Base-by-base conservation (phyloP, 2,888 invertebrate species). In the Isoperla grammatica region DNA sequence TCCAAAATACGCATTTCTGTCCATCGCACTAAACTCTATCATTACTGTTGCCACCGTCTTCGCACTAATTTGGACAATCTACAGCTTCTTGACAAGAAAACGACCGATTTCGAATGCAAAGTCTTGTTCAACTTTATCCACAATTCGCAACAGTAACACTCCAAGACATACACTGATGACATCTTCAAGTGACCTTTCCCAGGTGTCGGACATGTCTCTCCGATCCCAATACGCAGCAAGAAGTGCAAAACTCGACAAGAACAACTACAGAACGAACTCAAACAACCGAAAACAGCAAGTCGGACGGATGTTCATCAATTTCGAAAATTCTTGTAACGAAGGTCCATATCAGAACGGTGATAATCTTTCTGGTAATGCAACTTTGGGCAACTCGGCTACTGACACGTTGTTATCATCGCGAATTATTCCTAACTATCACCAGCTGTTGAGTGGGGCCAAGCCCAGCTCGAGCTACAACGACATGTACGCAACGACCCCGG, bases 21-120 rank as follows among this genome's bases (percentile, higher is more conserved):
- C 79, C 57, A 70, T 80, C 50, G 75, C 76, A 11, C 70, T 82
- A 58, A 79, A 81, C 70, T 72, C 77, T 5, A 71, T 79, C 58
- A 70, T 82, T 11, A 75, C 77, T 46, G 67, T 75, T 54, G 71
- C 78, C 29, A 78, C 79, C 3, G 69, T 78, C 4, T 70, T 76
- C 42, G 75, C 77, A 29, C 74, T 78, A 62, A 66, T 76, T 2
- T 59, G 46, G 19, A 61, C 61, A 1, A 45, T 56, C 11, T 54
- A 57, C 23, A 57, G 59, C 54, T 59, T 59, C 20, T 43, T 49
- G 11, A 23, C 48, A 8, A 56, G 59, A 12, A 54, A 56, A 29
- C 56, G 60, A 8, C 42, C 22, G 5, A 57, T 37, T 29, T 23
- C 57, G 4, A 45, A 37, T 13, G 22, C 54, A 13, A 59, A 48